Evolutionary conservation across 2,113 vertebrate species (phyloP).

Genomic region (Sylvilagus bachmani): DNA sequence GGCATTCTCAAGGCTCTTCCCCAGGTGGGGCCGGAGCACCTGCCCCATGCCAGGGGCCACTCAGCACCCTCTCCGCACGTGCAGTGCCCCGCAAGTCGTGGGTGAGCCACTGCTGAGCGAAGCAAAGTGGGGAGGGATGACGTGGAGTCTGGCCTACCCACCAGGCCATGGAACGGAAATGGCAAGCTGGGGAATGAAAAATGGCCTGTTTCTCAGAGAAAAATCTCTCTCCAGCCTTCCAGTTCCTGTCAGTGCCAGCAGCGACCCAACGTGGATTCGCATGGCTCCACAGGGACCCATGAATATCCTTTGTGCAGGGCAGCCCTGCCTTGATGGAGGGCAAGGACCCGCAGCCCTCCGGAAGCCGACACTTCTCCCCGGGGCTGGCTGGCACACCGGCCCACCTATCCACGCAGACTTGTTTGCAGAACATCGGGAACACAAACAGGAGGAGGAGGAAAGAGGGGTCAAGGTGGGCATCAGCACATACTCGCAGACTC

Average conservation of each 20-base stretch:
- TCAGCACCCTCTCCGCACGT: fast-evolving
- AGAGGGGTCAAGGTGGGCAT: neutral
- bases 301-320: neutral
- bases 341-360: neutral
- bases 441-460: neutral
- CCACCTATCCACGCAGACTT: neutral
- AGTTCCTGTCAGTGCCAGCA: neutral
- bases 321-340: neutral
- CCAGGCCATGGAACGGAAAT: neutral
- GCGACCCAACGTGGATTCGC: neutral
- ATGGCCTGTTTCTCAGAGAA: neutral
- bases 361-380: neutral
- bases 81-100: neutral
- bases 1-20: neutral
- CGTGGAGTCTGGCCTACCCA: fast-evolving
- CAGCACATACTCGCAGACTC: neutral
- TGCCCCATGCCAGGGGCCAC: neutral
- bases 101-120: neutral
- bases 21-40: neutral
- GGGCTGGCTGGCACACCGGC: fast-evolving
- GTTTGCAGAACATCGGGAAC: neutral
- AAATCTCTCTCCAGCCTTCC: neutral
- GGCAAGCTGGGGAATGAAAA: neutral
- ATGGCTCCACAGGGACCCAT: neutral
- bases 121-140: neutral